Conservation (phyloP, 2,888 invertebrate species). For the Cryptophagus acutangulus region DNA sequence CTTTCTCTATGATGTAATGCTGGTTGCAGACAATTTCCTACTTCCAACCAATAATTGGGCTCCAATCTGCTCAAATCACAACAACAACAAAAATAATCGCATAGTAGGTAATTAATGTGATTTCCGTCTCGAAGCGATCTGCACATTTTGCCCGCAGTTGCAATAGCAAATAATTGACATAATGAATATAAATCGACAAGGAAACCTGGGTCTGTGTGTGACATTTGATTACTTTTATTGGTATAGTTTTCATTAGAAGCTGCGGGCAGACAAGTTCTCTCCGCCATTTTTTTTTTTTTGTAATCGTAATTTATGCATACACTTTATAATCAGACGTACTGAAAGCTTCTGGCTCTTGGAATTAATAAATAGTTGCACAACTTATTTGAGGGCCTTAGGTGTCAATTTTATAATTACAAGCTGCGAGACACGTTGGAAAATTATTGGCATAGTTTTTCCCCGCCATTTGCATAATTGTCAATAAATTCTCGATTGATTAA, state of each 20-base stretch:
- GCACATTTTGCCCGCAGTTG: too few relatives aligned
- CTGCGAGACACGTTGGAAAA: neutral
- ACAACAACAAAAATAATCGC: too few relatives aligned
- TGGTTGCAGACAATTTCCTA: too few relatives aligned
- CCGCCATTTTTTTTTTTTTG: slow-evolving; percentile 4
- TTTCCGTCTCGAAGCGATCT: too few relatives aligned
- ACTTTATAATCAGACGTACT: slow-evolving; percentile 8
- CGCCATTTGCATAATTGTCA: too few relatives aligned
- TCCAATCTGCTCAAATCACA: too few relatives aligned
- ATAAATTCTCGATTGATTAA: too few relatives aligned
- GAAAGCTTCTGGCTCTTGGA: slow-evolving; percentile 10
- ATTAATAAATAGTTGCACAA: slow-evolving; percentile 6
- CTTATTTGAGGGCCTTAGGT: neutral
- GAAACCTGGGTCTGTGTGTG: slow-evolving; percentile 15
- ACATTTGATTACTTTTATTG: slow-evolving; percentile 17
- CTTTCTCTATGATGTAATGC: too few relatives aligned
- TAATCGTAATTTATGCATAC: slow-evolving; percentile 17
- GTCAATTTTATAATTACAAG: neutral
- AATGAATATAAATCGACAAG: neutral
- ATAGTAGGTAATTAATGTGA: too few relatives aligned
- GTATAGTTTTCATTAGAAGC: slow-evolving; percentile 12
- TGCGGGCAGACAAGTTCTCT: slow-evolving; percentile 15
- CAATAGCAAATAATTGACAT: neutral
- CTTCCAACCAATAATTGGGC: too few relatives aligned
- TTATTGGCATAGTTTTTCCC: too few relatives aligned